These are phyloP conservation scores for Arenaria interpres DNA, from an alignment of 2,113 vertebrate species.

Conservation along the genomic window DNA sequence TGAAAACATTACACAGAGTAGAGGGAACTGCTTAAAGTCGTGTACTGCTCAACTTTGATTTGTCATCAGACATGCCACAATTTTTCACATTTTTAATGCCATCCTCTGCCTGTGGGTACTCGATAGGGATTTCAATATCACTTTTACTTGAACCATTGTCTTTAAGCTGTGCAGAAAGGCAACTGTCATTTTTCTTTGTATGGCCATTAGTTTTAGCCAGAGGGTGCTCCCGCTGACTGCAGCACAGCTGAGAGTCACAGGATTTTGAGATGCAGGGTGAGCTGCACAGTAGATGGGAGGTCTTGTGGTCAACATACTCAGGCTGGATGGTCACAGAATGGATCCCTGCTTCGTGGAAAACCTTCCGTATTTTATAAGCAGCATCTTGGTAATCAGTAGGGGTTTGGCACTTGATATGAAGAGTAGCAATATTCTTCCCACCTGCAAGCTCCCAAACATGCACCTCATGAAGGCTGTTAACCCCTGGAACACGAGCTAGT, in stretches of 20 bases:
- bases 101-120: not conserved
- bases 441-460: conserved; percentile 83
- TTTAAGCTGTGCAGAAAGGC: not conserved
- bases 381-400: conserved; percentile 48
- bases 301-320: conserved; percentile 65
- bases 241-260: conserved; percentile 78
- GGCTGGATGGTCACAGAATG: conserved; percentile 86
- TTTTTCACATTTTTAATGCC: not conserved
- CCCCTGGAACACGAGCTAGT: conserved; percentile 67
- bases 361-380: conserved; percentile 70
- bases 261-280: conserved; percentile 73
- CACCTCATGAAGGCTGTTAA: conserved; percentile 80
- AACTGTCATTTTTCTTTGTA: conserved; percentile 40
- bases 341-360: conserved; percentile 80
- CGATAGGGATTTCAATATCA: conserved; percentile 20
- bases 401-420: conserved; percentile 80
- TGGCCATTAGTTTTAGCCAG: conserved; percentile 58
- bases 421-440: conserved; percentile 81
- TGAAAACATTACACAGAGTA: not conserved
- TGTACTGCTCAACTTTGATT: conserved; percentile 33
- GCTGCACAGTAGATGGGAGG: conserved; percentile 57
- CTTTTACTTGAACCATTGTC: conserved; percentile 13
- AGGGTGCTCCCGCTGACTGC: conserved; percentile 58
- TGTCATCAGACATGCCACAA: not conserved
- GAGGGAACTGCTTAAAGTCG: conserved; percentile 59